Evolutionary conservation across 2,113 vertebrate genomes (phyloP), one percentile per base, ranked within the genome.

Genomic region (Sphaerodactylus townsendi): DNA sequence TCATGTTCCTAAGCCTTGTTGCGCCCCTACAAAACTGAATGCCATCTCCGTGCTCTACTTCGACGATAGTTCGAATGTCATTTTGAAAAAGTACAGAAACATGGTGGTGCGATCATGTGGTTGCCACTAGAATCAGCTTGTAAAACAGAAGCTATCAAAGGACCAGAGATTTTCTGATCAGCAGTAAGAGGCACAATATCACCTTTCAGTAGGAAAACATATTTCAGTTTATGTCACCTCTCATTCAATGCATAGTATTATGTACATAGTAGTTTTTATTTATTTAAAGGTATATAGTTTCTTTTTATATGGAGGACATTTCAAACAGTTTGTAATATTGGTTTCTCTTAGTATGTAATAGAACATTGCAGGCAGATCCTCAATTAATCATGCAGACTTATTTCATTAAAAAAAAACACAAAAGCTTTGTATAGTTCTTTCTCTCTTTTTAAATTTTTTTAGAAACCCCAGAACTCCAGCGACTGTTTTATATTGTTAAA

Each of bases 11-110:
- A 99, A 99, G 93, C 99, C 99, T 23, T 99, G 99, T 92, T 99
- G 99, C 84, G 99, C 99, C 82, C 99, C 99, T 65, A 99, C 99
- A 92, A 99, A 99, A 93, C 96, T 99, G 93, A 99, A 99, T 1
- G 98, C 99, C 75, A 99, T 99, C 94, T 99, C 99, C n/a, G 98
- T 99, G 71, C 96, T 99, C 71, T 99, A 99, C 94, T 99, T 99
- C 94, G 99, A 99, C 87, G 98, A 99, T 94, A 99, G 98, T 92
- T 99, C 99, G 87, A 99, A 99, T 53, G 99, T 99, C 79, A 99
- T 99, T 95, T 95, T 99, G 93, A 99, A 99, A 95, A 99, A 99
- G 93, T 99, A 99, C 85, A 97, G 99, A 93, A 99, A 99, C 92
- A 99, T 99, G 99, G 99, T 99, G 28, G 99, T 99, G 37, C 97